Percentiles rank a stretch among this genome's conserved stretches.
These are phyloP conservation scores for Aphrophora alni DNA, from an alignment of 2,888 invertebrate genomes.

Conservation along the genomic window DNA sequence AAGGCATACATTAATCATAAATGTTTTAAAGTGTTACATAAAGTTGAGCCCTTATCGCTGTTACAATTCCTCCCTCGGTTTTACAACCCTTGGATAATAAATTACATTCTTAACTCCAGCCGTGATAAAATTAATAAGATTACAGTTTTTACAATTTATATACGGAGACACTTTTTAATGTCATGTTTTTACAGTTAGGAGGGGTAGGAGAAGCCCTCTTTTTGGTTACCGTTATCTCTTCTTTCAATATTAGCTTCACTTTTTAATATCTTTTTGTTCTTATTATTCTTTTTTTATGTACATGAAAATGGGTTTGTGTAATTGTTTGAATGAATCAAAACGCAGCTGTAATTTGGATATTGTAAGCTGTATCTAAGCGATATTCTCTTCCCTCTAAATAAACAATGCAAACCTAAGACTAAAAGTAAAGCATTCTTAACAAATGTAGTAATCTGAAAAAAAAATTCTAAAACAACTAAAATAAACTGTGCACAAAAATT, in stretches of 20 bases:
- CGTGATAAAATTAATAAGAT: constrained; percentile 46
- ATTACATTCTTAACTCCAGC: constrained; percentile 33
- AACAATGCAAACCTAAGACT: no score
- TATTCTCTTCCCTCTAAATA: no score
- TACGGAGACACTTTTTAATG: constrained; percentile 37
- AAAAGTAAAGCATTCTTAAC: no score
- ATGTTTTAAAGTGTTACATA: constrained; percentile 9
- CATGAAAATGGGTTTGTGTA: not conserved
- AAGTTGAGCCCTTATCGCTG: constrained; percentile 19
- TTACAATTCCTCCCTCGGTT: constrained; percentile 27
- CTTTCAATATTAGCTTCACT: constrained; percentile 30
- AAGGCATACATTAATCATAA: not conserved
- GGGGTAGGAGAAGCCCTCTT: not conserved
- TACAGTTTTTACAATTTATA: constrained; percentile 44
- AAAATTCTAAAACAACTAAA: no score
- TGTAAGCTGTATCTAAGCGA: no score
- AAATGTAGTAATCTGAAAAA: no score
- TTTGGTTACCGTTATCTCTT: constrained; percentile 20
- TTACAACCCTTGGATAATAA: constrained; percentile 35
- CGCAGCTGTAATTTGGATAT: no score
- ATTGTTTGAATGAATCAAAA: not conserved
- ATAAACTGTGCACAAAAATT: no score
- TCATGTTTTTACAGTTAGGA: constrained; percentile 32
- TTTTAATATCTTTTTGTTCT: constrained; percentile 1
- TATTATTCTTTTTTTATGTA: not conserved